Evolutionary conservation across 2,113 vertebrate species (phyloP).

Genomic region (Cyprinodon brontotheroides): DNA sequence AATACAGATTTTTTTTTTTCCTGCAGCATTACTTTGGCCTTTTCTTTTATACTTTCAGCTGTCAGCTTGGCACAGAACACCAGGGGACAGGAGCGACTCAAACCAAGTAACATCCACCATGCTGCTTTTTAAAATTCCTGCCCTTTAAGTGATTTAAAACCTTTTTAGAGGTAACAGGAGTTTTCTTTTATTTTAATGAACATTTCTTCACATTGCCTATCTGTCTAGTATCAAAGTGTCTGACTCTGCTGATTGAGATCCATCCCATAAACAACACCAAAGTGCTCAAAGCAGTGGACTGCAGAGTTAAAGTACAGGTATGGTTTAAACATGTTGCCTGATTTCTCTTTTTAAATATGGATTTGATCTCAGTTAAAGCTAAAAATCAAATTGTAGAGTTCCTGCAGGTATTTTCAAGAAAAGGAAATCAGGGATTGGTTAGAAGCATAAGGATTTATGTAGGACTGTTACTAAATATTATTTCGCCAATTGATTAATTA

Average conservation of each 20-base stretch:
- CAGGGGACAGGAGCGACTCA: slow-evolving; percentile 75
- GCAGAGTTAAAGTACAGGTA: slow-evolving; percentile 91
- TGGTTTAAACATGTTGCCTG: slow-evolving; percentile 18
- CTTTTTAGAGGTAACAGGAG: background rate
- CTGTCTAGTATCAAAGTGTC: slow-evolving; percentile 86
- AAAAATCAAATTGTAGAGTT: too few relatives aligned
- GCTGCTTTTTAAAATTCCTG: background rate
- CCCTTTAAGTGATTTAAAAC: slow-evolving; percentile 1
- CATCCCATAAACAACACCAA: slow-evolving; percentile 91
- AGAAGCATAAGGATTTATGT: too few relatives aligned
- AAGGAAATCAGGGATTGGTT: too few relatives aligned
- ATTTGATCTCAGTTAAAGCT: background rate
- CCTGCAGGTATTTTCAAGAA: too few relatives aligned
- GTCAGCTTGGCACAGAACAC: slow-evolving; percentile 85
- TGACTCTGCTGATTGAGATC: slow-evolving; percentile 93
- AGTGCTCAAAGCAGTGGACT: slow-evolving; percentile 95
- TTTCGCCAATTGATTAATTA: too few relatives aligned
- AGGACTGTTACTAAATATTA: too few relatives aligned
- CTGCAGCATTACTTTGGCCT: background rate
- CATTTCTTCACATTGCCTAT: slow-evolving; percentile 1
- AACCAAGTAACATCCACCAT: slow-evolving; percentile 83
- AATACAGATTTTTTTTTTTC: background rate
- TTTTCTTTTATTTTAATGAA: too few relatives aligned
- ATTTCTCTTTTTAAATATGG: background rate
- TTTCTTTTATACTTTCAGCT: slow-evolving; percentile 73